These are phyloP conservation scores for Zaprionus obscuricornis DNA, from an alignment of 2,888 invertebrate species.

Conservation along the genomic window DNA sequence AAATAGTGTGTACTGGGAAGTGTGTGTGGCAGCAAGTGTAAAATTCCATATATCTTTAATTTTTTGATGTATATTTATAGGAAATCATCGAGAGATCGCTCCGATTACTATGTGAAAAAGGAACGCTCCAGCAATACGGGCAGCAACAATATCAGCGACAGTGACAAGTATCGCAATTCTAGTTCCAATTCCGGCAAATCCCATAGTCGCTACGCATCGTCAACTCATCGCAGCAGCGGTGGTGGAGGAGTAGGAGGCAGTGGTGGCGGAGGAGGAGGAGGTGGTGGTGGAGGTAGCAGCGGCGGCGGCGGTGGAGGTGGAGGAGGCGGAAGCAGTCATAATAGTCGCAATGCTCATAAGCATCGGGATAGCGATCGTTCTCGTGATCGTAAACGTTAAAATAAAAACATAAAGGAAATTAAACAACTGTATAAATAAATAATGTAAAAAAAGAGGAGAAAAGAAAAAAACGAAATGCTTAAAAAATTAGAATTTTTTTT, in stretches of 20 bases:
- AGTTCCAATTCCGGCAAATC: constrained; percentile 75
- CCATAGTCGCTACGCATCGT: constrained; percentile 79
- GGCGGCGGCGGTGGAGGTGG: no score
- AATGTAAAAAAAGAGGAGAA: no score
- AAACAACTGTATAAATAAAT: no score
- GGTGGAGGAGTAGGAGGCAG: constrained; percentile 41
- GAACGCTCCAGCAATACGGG: constrained; percentile 59
- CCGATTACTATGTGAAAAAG: constrained; percentile 79
- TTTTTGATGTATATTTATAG: no score
- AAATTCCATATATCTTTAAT: no score
- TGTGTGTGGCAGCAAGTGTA: not conserved
- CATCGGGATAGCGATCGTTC: constrained; percentile 80
- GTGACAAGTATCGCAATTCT: constrained; percentile 78
- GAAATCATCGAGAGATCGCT: constrained; percentile 74
- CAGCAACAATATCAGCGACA: constrained; percentile 59
- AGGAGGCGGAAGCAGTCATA: no score
- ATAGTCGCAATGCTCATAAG: constrained; percentile 71
- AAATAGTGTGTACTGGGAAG: no score
- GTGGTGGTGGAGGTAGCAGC: constrained; percentile 30
- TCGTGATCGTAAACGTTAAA: constrained; percentile 79
- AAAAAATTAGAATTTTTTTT: constrained; percentile 20
- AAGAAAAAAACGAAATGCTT: no score
- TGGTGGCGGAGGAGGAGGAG: constrained; percentile 38
- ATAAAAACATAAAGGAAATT: constrained; percentile 18
- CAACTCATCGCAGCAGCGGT: constrained; percentile 74